These are phyloP conservation scores for Tyto alba DNA, from an alignment of 2,113 vertebrate species.

Conservation along the genomic window DNA sequence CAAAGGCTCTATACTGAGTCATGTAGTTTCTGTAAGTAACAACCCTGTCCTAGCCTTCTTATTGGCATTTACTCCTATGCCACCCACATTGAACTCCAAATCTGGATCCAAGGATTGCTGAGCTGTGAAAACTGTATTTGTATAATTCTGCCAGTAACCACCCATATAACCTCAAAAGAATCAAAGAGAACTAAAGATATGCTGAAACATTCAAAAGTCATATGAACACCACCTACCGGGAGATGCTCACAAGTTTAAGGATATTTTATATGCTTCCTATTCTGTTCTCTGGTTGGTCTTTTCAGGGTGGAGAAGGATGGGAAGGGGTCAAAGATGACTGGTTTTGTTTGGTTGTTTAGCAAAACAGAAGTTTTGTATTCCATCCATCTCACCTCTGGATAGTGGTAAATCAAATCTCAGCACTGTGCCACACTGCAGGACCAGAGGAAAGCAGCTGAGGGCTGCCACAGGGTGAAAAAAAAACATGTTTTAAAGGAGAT, in stretches of 20 bases:
- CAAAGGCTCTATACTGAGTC: conserved; percentile 58
- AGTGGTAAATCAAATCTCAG: neutral
- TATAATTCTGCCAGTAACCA: conserved; percentile 76
- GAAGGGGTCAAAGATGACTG: neutral
- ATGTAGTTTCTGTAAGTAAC: conserved; percentile 68
- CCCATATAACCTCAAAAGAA: conserved; percentile 77
- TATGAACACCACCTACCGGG: conserved; percentile 8
- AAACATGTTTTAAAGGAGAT: neutral
- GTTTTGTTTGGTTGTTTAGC: neutral
- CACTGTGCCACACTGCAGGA: neutral
- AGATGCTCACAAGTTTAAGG: neutral
- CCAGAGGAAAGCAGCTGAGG: neutral
- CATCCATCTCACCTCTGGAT: neutral
- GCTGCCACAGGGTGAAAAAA: conserved; percentile 4
- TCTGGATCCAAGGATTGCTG: conserved; percentile 72
- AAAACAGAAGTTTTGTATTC: neutral
- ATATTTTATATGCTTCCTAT: neutral
- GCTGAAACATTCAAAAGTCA: conserved; percentile 55
- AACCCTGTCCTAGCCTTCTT: conserved; percentile 66
- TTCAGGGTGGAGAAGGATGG: neutral
- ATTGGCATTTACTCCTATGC: conserved; percentile 70
- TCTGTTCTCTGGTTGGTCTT: neutral
- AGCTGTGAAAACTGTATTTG: conserved; percentile 74
- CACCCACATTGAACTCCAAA: conserved; percentile 80
- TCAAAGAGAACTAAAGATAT: conserved; percentile 75